phyloP scores from a whole-genome alignment of 2,113 vertebrate species.

The Peromyscus californicus region DNA sequence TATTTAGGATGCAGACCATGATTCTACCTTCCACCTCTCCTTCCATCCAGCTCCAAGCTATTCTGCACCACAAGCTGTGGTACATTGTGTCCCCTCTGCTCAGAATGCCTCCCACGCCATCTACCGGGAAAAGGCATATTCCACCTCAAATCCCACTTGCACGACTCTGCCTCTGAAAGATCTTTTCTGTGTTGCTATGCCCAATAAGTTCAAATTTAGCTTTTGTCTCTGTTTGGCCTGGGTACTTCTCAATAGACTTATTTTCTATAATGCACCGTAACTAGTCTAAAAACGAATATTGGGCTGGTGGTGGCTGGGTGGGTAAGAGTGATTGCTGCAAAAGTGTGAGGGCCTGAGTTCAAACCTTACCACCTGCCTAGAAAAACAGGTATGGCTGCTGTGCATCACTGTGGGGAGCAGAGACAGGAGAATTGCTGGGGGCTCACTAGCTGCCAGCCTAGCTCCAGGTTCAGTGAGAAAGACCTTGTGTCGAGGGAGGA shows the following conservation, averaged over 20 bases:
- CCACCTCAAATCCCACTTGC: background rate
- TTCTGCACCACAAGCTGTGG: too few relatives aligned
- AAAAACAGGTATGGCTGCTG: background rate
- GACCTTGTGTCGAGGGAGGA: background rate
- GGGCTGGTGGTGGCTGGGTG: background rate
- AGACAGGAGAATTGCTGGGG: background rate
- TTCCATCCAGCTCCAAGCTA: background rate
- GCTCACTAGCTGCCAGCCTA: background rate
- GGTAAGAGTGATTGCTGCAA: background rate
- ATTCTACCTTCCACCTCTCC: background rate
- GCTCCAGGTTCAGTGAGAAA: background rate
- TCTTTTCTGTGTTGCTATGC: background rate
- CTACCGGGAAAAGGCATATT: background rate
- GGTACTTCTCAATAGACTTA: background rate
- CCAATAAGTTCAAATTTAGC: background rate
- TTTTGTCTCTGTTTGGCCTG: background rate
- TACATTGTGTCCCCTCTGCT: background rate
- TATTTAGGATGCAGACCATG: background rate
- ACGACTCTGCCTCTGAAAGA: background rate
- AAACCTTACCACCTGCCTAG: background rate
- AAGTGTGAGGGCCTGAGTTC: background rate
- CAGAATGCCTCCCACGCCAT: background rate
- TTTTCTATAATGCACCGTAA: background rate
- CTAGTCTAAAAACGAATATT: background rate
- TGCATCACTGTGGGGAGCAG: background rate